A percentile compares a stretch with the other conserved stretches of the same genome.
These are phyloP conservation scores for Turnix velox DNA, from an alignment of 2,113 vertebrate genomes.

Conservation along the genomic window DNA sequence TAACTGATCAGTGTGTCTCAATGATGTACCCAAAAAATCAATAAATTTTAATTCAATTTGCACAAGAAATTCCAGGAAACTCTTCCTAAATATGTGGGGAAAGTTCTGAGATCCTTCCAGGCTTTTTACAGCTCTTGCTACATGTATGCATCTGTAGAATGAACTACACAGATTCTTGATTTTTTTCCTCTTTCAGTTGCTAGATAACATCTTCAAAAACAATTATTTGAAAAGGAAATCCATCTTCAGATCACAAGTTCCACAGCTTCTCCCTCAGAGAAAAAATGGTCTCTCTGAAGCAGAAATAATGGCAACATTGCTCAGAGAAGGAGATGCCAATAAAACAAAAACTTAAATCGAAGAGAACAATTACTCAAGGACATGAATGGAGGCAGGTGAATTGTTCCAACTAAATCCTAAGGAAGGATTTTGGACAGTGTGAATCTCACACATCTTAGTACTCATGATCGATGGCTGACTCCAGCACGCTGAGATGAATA, in stretches of 20 bases:
- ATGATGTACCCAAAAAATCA: not conserved
- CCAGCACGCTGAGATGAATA: not conserved
- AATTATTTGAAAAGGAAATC: not conserved
- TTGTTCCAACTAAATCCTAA: not conserved
- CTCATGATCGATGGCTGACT: not conserved
- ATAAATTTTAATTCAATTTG: not conserved
- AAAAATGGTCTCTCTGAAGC: not conserved
- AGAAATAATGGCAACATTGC: not conserved
- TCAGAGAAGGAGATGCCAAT: not conserved
- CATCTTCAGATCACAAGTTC: not conserved
- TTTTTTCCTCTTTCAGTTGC: not conserved
- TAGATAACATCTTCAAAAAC: not conserved
- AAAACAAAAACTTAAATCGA: not conserved
- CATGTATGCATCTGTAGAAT: rapidly evolving
- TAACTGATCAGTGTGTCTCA: not conserved
- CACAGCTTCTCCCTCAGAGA: not conserved
- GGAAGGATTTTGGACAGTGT: not conserved
- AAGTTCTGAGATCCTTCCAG: not conserved
- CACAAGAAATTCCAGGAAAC: not conserved
- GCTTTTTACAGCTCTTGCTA: not conserved
- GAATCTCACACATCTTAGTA: not conserved
- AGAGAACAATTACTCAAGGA: not conserved
- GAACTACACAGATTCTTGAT: rapidly evolving
- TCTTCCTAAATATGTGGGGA: not conserved
- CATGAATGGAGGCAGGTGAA: not conserved